Evolutionary conservation across 2,888 invertebrate species (phyloP).

Genomic region (Eueremaeus valkanovi): DNA sequence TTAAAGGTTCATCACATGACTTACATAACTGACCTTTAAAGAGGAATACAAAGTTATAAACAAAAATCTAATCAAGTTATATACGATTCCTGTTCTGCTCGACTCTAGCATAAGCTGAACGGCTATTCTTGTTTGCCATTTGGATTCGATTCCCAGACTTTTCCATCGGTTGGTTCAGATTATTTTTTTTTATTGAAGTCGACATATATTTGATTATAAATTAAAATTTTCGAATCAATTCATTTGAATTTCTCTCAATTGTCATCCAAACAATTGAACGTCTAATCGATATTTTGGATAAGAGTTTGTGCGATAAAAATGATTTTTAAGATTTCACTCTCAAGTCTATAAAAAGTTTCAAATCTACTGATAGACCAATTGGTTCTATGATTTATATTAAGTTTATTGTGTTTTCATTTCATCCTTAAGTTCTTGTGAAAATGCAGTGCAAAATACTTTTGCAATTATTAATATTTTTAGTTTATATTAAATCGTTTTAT

Average conservation of each 20-base stretch:
- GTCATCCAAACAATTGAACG: neutral
- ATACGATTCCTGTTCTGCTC: slow-evolving; percentile 22
- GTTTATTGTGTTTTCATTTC: neutral
- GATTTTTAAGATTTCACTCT: neutral
- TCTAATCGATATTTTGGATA: neutral
- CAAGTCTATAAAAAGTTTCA: neutral
- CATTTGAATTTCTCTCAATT: neutral
- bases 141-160: neutral
- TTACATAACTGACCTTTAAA: slow-evolving; percentile 36
- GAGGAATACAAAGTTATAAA: slow-evolving; percentile 32
- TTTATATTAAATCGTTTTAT: neutral
- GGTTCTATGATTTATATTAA: neutral
- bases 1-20: slow-evolving; percentile 34
- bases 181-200: neutral
- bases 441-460: neutral
- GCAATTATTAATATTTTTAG: neutral
- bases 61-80: slow-evolving; percentile 28
- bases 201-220: neutral
- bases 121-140: slow-evolving; percentile 1
- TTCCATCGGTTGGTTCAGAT: neutral
- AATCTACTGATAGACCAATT: neutral
- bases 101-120: neutral
- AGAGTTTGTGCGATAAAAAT: neutral
- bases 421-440: neutral
- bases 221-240: neutral